Base-by-base conservation (phyloP, 2,113 vertebrate genomes). In the Tychaedon coryphoeus region DNA sequence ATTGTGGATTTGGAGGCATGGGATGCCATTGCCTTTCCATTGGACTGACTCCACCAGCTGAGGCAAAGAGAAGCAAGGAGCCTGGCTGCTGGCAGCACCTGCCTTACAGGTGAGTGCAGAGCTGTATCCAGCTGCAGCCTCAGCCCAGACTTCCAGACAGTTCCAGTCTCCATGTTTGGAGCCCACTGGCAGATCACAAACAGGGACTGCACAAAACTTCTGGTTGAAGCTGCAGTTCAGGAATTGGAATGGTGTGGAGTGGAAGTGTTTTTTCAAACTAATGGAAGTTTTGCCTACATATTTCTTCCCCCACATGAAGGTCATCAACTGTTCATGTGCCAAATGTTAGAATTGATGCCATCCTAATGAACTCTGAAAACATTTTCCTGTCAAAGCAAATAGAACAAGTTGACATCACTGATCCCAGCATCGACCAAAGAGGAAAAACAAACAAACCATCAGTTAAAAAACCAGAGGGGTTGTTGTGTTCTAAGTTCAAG, bases 301-400 rank as follows among this genome's bases (percentile, higher is more conserved):
- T 97, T 96, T 97, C 95, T 97, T 97, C 74, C 66, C 60, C 54
- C 71, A 94, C 93, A 79, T 95, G 95, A 97, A 97, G 97, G 97
- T 97, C 96, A 95, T 93, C 95, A 96, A 95, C 91, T 72, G 85
- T 94, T 93, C 47, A 17, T 90, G 85, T 95, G 97, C 94, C 97
- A 97, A 93, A 93, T 83, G 97, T 89, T 95, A 95, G 92, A 97
- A 97, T 75, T 96, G 94, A 97, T 97, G 96, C 94, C 82, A 93
- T 97, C 93, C 92, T 96, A 96, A 97, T 97, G 97, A 97, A 97
- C 96, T 93, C 96, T 95, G 92, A 97, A 95, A 97, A 97, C 94
- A 95, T 97, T 96, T 96, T 96, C 93, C 95, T 97, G 97, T 96
- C 96, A 97, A 96, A 94, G 77, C 90, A 95, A 95, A 96, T 89